Percentiles rank a stretch among this genome's conserved stretches.
These are phyloP conservation scores for Scomberomorus guttatus DNA, from an alignment of 2,797 vertebrate genomes.

Conservation along the genomic window DNA sequence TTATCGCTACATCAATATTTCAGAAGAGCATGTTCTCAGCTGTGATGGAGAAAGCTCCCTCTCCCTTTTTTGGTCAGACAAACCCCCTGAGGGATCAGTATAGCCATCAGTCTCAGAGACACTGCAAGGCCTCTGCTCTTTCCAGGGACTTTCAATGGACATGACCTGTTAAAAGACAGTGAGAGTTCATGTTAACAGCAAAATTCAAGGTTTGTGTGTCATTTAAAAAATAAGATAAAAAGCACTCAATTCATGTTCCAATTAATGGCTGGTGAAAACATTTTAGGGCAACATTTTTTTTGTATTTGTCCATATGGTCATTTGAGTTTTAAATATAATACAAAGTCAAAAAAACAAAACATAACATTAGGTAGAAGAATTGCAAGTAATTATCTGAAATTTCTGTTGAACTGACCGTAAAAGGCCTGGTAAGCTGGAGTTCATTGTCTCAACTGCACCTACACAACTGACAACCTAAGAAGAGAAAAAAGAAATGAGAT, in stretches of 20 bases:
- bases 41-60: not conserved
- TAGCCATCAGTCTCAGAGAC: constrained; percentile 30
- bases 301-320: too few species aligned
- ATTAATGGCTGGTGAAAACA: not conserved
- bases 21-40: not conserved
- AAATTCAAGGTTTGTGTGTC: not conserved
- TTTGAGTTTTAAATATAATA: too few species aligned
- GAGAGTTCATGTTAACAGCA: not conserved
- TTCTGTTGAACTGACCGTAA: constrained; percentile 60
- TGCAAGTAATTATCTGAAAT: not conserved
- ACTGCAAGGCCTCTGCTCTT: constrained; percentile 41
- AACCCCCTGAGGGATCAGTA: constrained; percentile 7
- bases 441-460: constrained; percentile 49
- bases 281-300: too few species aligned
- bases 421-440: not conserved
- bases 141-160: constrained; percentile 44
- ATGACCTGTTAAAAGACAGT: constrained; percentile 65
- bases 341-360: not conserved
- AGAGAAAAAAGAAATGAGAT: constrained; percentile 74
- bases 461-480: constrained; percentile 69
- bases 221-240: not conserved
- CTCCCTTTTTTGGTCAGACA: not conserved
- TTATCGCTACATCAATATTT: not conserved
- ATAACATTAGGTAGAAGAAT: not conserved
- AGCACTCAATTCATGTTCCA: not conserved